phyloP scores from a whole-genome alignment of 2,113 vertebrate genomes.

The Takifugu bimaculatus region DNA sequence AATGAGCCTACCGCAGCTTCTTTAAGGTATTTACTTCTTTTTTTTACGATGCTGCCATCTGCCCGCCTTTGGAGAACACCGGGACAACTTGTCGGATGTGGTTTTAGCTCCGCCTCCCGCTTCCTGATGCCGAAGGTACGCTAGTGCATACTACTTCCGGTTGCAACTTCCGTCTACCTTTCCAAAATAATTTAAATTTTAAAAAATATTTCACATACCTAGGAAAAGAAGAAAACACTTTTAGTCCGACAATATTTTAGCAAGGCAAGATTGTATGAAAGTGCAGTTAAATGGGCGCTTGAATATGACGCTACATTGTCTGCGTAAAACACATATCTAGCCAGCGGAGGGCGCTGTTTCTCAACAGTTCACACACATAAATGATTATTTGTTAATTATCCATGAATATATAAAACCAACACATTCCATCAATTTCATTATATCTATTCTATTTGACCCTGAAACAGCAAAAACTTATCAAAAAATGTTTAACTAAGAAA shows the following conservation, averaged over 20 bases:
- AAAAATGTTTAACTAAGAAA: too few relatives aligned
- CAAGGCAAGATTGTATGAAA: too few relatives aligned
- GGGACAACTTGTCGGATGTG: slow-evolving; percentile 6
- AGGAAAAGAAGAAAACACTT: too few relatives aligned
- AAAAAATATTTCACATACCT: neutral
- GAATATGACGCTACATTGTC: too few relatives aligned
- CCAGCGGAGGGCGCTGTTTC: too few relatives aligned
- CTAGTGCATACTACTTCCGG: neutral
- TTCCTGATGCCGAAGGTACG: slow-evolving; percentile 21
- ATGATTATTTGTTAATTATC: too few relatives aligned
- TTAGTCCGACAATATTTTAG: too few relatives aligned
- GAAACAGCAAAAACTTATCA: neutral
- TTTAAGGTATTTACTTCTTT: neutral
- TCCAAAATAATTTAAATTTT: slow-evolving; percentile 10
- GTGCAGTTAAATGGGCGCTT: neutral
- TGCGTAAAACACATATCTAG: too few relatives aligned
- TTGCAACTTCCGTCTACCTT: neutral
- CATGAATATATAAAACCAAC: too few relatives aligned
- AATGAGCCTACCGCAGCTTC: slow-evolving; percentile 29
- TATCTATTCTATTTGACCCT: neutral
- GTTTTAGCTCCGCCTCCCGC: slow-evolving; percentile 24
- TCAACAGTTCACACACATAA: too few relatives aligned
- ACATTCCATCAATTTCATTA: too few relatives aligned
- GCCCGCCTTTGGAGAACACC: neutral
- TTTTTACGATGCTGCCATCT: slow-evolving; percentile 5